These are phyloP conservation scores for Harmothoe impar DNA, from an alignment of 2,888 invertebrate genomes.

Conservation along the genomic window DNA sequence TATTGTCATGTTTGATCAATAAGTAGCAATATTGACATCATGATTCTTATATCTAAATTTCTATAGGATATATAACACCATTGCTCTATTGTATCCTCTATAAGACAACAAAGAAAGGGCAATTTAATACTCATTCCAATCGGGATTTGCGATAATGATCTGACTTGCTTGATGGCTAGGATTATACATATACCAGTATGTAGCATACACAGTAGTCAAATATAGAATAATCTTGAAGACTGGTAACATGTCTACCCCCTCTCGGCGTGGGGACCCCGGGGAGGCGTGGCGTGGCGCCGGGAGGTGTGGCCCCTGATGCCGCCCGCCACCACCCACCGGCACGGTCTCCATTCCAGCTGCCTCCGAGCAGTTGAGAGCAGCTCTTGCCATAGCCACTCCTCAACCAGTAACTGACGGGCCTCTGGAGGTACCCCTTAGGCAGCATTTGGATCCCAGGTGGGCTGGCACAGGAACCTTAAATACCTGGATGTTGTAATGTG, in stretches of 20 bases:
- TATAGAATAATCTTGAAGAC: not conserved
- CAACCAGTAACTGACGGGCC: not conserved
- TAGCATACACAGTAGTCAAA: no score
- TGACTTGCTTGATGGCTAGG: no score
- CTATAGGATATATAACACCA: no score
- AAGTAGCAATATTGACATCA: no score
- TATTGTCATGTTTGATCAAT: no score
- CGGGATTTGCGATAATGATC: no score
- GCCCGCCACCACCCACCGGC: not conserved
- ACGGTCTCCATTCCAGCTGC: not conserved
- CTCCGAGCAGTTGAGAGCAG: not conserved
- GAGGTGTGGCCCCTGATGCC: not conserved
- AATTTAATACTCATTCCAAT: no score
- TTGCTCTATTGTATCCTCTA: no score
- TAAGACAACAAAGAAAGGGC: no score
- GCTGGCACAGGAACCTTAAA: not conserved
- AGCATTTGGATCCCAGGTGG: not conserved
- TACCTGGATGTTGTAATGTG: no score
- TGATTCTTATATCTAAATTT: no score
- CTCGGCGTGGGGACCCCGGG: not conserved
- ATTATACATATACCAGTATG: no score
- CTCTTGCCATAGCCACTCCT: not conserved
- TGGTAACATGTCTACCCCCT: not conserved
- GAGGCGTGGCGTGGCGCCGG: conserved; percentile 8
- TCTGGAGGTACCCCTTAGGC: not conserved